Evolutionary conservation across 2,113 vertebrate species (phyloP).

Genomic region (Aldabrachelys gigantea): DNA sequence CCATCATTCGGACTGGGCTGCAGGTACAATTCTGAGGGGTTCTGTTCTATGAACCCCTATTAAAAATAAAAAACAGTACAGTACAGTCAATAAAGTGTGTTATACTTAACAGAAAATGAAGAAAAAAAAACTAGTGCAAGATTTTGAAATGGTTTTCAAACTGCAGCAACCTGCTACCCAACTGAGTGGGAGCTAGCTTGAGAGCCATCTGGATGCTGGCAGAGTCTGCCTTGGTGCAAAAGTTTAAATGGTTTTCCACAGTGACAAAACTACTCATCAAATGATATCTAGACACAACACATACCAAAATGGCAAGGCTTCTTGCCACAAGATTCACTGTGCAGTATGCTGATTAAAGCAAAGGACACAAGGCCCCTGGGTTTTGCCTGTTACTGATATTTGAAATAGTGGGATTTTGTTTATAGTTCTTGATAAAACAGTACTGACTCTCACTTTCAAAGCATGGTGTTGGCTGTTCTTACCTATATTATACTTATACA

Average conservation of each 20-base stretch:
- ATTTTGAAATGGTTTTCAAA: neutral
- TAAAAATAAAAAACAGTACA: neutral
- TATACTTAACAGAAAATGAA: neutral
- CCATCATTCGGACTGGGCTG: constrained; percentile 38
- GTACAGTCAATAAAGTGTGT: neutral
- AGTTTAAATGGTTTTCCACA: neutral
- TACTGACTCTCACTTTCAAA: neutral
- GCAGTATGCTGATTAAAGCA: neutral
- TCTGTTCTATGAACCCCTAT: constrained; percentile 81
- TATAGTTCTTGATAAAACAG: neutral
- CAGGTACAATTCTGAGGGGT: constrained; percentile 84
- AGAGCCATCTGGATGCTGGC: neutral
- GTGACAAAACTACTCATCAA: neutral
- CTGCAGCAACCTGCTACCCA: neutral
- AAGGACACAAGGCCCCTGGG: neutral
- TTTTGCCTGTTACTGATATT: too few species aligned
- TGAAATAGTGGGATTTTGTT: too few species aligned
- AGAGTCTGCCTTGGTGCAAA: neutral
- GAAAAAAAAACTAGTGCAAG: neutral
- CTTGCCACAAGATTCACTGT: neutral
- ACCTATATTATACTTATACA: neutral
- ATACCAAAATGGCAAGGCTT: neutral
- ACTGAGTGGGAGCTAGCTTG: neutral
- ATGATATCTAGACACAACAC: accelerated
- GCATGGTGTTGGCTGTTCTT: neutral